Evolutionary conservation across 2,113 vertebrate species (phyloP).

Genomic region (Perca fluviatilis): DNA sequence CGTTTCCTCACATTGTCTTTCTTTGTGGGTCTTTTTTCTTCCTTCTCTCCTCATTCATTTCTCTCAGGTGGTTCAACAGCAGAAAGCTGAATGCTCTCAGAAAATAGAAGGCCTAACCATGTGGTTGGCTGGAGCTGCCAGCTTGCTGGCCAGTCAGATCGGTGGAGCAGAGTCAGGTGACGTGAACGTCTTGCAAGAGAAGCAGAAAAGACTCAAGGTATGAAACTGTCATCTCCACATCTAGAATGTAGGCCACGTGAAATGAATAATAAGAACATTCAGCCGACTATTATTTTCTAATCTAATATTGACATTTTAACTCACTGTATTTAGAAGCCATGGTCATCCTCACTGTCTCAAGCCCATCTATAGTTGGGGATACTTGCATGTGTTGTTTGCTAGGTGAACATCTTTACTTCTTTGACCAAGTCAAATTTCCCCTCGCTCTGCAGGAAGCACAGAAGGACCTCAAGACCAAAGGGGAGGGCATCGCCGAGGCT

Average conservation of each 20-base stretch:
- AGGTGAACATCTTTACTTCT: background rate
- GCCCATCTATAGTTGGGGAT: background rate
- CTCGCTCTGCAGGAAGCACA: slow-evolving; percentile 87
- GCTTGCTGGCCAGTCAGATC: slow-evolving; percentile 83
- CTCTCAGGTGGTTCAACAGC: slow-evolving; percentile 91
- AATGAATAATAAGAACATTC: background rate
- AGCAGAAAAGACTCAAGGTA: slow-evolving; percentile 91
- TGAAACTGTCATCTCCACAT: background rate
- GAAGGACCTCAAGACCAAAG: slow-evolving; percentile 87
- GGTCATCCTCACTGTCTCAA: background rate
- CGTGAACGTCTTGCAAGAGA: slow-evolving; percentile 87
- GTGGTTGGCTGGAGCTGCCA: slow-evolving; percentile 90
- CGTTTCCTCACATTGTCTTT: slow-evolving; percentile 17
- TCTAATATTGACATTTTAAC: background rate
- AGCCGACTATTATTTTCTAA: background rate
- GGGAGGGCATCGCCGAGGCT: slow-evolving; percentile 82
- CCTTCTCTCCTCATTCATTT: background rate
- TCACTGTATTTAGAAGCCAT: background rate
- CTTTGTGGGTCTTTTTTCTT: slow-evolving; percentile 10
- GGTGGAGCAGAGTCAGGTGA: slow-evolving; percentile 77
- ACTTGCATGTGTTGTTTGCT: too few species aligned
- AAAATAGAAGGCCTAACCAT: slow-evolving; percentile 89
- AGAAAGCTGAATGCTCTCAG: slow-evolving; percentile 89
- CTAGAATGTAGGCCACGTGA: background rate
- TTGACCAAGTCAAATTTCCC: background rate